phyloP scores from a whole-genome alignment of 1,140 invertebrate species.

The Parasteatoda tepidariorum region DNA sequence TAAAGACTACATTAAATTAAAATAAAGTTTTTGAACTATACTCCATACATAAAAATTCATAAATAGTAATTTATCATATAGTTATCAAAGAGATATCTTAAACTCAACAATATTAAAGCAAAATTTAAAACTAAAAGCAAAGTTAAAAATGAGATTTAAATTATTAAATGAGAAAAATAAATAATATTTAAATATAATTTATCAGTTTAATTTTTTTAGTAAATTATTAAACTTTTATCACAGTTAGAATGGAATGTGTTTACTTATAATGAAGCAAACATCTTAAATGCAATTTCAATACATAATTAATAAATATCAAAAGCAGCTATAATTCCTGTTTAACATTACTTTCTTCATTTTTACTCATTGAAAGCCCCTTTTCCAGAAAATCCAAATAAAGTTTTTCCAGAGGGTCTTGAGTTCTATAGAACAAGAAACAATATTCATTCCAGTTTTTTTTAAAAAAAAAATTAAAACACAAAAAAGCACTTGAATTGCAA shows the following conservation, averaged over 20 bases:
- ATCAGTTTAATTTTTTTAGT: not conserved
- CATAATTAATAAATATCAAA: not conserved
- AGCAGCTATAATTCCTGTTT: not conserved
- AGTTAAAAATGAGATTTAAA: too few species aligned
- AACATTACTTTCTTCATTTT: not conserved
- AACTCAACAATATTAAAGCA: too few species aligned
- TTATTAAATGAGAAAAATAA: too few species aligned
- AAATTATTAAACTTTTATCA: not conserved
- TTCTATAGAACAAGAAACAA: slow-evolving; percentile 13
- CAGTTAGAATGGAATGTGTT: not conserved
- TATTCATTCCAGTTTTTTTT: not conserved
- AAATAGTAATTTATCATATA: too few species aligned
- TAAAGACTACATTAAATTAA: too few species aligned
- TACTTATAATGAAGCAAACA: not conserved
- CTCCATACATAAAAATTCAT: too few species aligned
- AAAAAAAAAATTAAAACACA: not conserved
- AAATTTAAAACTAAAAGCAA: too few species aligned
- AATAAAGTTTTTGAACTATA: too few species aligned
- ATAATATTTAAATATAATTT: too few species aligned
- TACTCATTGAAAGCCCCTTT: slow-evolving; percentile 21
- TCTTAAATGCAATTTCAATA: not conserved
- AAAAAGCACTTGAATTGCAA: not conserved
- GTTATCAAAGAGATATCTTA: too few species aligned
- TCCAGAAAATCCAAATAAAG: slow-evolving; percentile 39
- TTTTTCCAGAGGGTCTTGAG: slow-evolving; percentile 33